phyloP scores from a whole-genome alignment of 2,888 invertebrate species.

The Drosophila paracracens region DNA sequence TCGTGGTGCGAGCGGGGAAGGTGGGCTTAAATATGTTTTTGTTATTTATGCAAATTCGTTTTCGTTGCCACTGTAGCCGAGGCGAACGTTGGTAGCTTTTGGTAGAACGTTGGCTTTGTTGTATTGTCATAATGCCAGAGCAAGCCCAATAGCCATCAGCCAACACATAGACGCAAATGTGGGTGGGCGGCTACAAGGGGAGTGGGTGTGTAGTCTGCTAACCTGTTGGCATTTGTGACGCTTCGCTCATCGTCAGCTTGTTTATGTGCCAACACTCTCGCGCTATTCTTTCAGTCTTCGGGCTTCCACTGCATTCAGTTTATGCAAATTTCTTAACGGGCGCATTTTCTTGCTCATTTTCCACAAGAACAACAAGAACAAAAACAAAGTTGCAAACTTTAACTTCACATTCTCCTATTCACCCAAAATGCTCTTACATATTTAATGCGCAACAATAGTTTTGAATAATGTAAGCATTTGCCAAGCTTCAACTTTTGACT shows the following conservation, averaged over 20 bases:
- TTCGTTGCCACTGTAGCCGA: constrained; percentile 61
- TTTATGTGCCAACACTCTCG: constrained; percentile 71
- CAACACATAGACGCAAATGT: constrained; percentile 15
- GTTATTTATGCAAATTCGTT: constrained; percentile 78
- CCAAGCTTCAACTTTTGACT: constrained; percentile 42
- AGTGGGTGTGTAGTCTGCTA: constrained; percentile 34
- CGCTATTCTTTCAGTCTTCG: constrained; percentile 31
- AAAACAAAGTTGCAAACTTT: constrained; percentile 60
- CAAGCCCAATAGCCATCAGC: constrained; percentile 14
- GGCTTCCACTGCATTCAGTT: constrained; percentile 48
- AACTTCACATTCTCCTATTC: constrained; percentile 53
- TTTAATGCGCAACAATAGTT: constrained; percentile 71
- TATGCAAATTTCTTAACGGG: constrained; percentile 69
- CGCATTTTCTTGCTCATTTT: constrained; percentile 74
- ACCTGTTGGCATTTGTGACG: constrained; percentile 73
- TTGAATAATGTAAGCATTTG: constrained; percentile 68
- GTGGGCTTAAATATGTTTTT: constrained; percentile 75
- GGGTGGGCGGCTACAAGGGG: neutral
- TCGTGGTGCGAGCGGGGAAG: constrained; percentile 27
- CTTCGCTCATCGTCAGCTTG: constrained; percentile 59
- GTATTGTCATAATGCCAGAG: constrained; percentile 66
- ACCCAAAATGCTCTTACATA: constrained; percentile 51
- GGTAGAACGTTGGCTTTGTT: constrained; percentile 63
- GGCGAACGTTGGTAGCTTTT: constrained; percentile 35
- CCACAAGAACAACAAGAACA: constrained; percentile 42